Base-by-base conservation (phyloP, 2,797 vertebrate species). In the Chrosomus eos region DNA sequence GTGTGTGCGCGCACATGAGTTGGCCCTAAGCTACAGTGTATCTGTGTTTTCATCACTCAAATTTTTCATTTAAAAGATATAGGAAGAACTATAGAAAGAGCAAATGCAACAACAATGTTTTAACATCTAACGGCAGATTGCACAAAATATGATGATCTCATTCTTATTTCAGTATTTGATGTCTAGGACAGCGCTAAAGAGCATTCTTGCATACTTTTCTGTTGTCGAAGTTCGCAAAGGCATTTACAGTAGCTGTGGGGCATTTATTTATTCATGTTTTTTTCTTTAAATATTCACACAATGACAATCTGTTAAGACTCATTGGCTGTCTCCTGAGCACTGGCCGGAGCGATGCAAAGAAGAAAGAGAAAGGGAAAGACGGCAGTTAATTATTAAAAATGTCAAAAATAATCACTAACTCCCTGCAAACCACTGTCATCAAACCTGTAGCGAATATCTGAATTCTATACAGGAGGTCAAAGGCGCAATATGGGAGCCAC, bases 31-130 rank as follows among this genome's bases (percentile, higher is more conserved):
- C 16, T 53, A 48, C 43, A 16, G 14, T 48, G 91, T 93, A 93
- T 94, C 93, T 94, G 83, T 92, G 85, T 92, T 92, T 94, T 90
- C 91, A 93, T 92, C 89, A 84, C 88, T 93, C 86, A 89, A 66
- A 70, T 86, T 85, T 85, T 81, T 84, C 88, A 92, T 93, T 74
- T 82, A 87, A 88, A 90, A 90, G 87, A 77, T 68, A 23, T 23
- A 72, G 7, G 11, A 48, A 82, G 72, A 88, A 84, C 86, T 89
- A 90, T 89, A 90, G 77, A 90, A 92, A 90, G 86, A 88, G 77
- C 78, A 72, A 67, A 89, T 87, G 88, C 89, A 81, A 87, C 87
- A 83, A n/a, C 3, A 43, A 62, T 62, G 75, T 62, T 77, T 28
- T 62, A 26, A 8, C 7, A 78, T 78, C 55, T 16, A 64, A 84